phyloP scores from a whole-genome alignment of 2,797 vertebrate species.

The Acanthornis magna region DNA sequence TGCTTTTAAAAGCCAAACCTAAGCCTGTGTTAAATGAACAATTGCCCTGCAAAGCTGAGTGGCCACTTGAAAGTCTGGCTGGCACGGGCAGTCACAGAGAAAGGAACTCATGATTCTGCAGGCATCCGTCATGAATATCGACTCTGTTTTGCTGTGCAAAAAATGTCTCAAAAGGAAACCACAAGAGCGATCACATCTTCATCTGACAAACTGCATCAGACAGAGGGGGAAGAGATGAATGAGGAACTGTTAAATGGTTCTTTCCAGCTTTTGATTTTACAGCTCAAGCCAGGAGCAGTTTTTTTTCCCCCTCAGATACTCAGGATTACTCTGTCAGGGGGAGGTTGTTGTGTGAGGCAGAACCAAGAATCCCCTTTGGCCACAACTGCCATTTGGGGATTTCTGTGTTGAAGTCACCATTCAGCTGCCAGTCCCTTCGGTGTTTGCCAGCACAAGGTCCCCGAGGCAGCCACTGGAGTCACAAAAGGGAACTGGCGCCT shows the following conservation, averaged over 20 bases:
- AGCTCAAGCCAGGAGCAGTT: background rate
- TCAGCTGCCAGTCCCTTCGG: background rate
- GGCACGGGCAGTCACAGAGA: background rate
- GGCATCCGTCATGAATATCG: background rate
- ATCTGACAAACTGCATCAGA: conserved; percentile 34
- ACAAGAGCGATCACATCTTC: conserved; percentile 30
- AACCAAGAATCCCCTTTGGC: background rate
- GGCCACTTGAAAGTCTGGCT: background rate
- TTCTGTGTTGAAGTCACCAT: background rate
- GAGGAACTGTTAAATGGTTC: conserved; percentile 43
- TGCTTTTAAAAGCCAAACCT: background rate
- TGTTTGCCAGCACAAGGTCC: background rate
- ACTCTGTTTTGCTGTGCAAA: background rate
- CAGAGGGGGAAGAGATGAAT: background rate
- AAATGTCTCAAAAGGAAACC: conserved; percentile 25
- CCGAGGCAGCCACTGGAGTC: background rate
- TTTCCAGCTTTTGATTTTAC: conserved; percentile 43
- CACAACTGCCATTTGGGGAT: background rate
- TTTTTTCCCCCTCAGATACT: background rate
- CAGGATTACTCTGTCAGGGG: background rate
- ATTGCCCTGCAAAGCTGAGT: background rate
- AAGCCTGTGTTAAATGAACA: background rate
- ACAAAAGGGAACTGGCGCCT: background rate
- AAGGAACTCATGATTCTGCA: background rate
- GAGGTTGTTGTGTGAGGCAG: background rate